A percentile compares a stretch with the other conserved stretches of the same genome.
Evolutionary conservation across 2,797 vertebrate species (phyloP).

Genomic region (Naso thynnoides): DNA sequence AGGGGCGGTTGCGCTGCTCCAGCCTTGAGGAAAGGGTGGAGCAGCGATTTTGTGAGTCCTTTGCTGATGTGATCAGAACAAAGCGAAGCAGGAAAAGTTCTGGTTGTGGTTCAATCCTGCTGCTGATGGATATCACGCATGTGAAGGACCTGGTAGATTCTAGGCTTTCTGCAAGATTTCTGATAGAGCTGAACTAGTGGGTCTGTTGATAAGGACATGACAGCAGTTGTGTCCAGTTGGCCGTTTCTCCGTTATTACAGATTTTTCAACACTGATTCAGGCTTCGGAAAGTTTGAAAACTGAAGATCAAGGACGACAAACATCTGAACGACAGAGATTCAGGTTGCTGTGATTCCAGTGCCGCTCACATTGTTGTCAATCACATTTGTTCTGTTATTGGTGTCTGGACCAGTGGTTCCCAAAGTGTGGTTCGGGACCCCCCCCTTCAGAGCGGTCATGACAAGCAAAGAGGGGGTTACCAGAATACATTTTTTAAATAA

Average conservation of each 20-base stretch:
- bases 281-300: background rate
- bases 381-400: background rate
- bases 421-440: no score
- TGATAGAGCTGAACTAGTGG: background rate
- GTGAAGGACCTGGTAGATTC: no score
- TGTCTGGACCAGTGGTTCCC: no score
- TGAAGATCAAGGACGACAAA: background rate
- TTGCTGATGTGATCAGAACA: conserved; percentile 22
- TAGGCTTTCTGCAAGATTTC: no score
- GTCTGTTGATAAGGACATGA: background rate
- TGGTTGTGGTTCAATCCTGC: background rate
- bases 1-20: conserved; percentile 31
- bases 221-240: conserved; percentile 5
- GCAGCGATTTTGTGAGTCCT: conserved; percentile 10
- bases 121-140: conserved; percentile 6
- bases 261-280: conserved; percentile 3
- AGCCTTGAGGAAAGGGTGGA: conserved; percentile 58
- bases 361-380: background rate
- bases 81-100: conserved; percentile 2
- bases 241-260: background rate
- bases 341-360: background rate
- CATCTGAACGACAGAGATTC: background rate
- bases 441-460: no score
- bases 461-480: no score
- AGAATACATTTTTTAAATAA: no score